phyloP scores from a whole-genome alignment of 2,797 vertebrate species.

The Cossypha heuglini region DNA sequence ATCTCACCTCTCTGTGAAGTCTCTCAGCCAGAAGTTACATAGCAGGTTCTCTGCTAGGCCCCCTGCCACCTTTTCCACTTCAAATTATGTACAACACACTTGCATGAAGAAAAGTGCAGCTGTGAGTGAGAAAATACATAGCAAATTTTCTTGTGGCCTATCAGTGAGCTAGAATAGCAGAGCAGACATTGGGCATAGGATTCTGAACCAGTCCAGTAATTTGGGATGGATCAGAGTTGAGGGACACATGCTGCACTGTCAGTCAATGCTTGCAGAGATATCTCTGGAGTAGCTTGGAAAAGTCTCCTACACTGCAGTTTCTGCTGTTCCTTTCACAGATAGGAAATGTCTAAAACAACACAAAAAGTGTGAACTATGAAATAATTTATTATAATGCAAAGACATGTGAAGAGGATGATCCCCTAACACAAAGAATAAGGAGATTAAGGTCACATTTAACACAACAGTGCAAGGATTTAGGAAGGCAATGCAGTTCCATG shows the following conservation, averaged over 20 bases:
- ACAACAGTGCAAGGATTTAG: neutral
- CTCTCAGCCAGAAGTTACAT: neutral
- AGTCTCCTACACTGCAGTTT: neutral
- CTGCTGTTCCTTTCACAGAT: neutral
- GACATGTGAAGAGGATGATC: neutral
- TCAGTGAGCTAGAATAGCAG: neutral
- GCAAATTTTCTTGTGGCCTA: neutral
- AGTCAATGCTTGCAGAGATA: neutral
- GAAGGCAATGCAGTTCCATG: neutral
- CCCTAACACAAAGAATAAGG: neutral
- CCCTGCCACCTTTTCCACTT: neutral
- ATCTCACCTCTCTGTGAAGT: neutral
- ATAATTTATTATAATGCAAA: neutral
- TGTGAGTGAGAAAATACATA: neutral
- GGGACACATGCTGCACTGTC: fast-evolving
- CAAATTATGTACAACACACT: neutral
- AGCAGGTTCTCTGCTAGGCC: neutral
- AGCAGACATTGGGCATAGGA: neutral
- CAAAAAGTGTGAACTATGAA: neutral
- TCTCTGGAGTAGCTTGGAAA: neutral
- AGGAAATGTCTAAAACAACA: neutral
- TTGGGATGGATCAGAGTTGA: neutral
- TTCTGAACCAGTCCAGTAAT: neutral
- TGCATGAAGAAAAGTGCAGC: neutral
- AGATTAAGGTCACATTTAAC: neutral